Base-by-base conservation (phyloP, 2,113 vertebrate genomes). In the Meles meles region DNA sequence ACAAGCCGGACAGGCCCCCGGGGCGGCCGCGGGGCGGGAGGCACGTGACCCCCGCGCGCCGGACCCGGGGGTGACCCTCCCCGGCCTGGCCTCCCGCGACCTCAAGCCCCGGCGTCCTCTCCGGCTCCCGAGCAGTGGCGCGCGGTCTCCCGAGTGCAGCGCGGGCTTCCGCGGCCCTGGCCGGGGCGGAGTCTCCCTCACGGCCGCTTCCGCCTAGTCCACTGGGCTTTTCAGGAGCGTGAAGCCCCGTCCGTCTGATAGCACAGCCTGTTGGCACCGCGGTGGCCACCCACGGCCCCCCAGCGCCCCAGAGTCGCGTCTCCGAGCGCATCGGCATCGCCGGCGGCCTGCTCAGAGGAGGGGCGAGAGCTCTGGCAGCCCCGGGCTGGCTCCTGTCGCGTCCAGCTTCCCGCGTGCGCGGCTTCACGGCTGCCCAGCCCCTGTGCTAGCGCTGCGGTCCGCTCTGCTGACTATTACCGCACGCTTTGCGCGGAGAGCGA, bases 371-470 rank as follows among this genome's bases (percentile, higher is more conserved):
- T 57, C 37, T 5, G 10, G 10, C 2, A 1, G 10, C 39, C 9
- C 3, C 3, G 18, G 13, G 39, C 47, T 18, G 6, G 57, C 18
- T 13, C 12, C 15, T 2, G 13, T 18, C 47, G 25, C 1, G 10
- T 27, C n/a, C 0, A n/a, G n/a, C n/a, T n/a, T 3, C 39, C 20
- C 15, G 49, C 42, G 6, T n/a, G 67, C 0, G 2, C 6, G 11
- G 71, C 59, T 20, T 52, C 61, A 2, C 67, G 5, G 13, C 65
- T 29, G 9, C 80, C 31, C 79, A 15, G 5, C 21, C 7, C 17
- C 63, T 3, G 23, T 6, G 14, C 27, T 47, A 3, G 23, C 31
- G 5, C 27, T 10, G 55, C 4, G 25, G 18, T 11, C 74, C 7
- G 82, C 49, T 34, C 23, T 27, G n/a, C 27, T 65, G 4, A 1